phyloP scores from a whole-genome alignment of 2,888 invertebrate genomes.

The Operophtera brumata region DNA sequence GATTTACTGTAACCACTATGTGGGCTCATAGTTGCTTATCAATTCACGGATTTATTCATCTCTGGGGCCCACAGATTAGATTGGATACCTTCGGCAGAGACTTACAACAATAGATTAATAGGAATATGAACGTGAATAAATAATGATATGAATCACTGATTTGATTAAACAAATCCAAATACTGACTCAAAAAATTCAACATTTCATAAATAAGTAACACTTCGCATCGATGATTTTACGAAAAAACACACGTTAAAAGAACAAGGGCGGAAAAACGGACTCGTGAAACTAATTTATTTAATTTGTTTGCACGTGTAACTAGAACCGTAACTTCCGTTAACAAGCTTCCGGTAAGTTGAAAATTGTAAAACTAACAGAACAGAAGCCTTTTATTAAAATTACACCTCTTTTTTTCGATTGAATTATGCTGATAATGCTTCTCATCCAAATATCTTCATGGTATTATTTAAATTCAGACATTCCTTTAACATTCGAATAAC shows the following conservation, averaged over 20 bases:
- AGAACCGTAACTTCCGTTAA: neutral
- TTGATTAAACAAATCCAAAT: slow-evolving; percentile 6
- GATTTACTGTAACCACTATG: neutral
- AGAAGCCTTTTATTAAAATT: neutral
- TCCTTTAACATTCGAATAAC: neutral
- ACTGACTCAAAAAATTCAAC: too few relatives aligned
- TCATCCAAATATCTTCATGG: neutral
- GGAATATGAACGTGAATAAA: slow-evolving; percentile 12
- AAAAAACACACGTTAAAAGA: too few relatives aligned
- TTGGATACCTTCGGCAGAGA: slow-evolving; percentile 19
- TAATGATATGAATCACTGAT: slow-evolving; percentile 12
- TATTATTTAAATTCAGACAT: neutral
- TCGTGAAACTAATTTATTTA: slow-evolving; percentile 3
- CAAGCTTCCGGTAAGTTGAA: slow-evolving; percentile 1
- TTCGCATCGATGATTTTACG: too few relatives aligned
- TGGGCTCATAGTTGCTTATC: slow-evolving; percentile 45
- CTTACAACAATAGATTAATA: slow-evolving; percentile 24
- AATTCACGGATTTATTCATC: slow-evolving; percentile 62
- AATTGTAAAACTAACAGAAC: slow-evolving; percentile 1
- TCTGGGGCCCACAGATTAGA: slow-evolving; percentile 32
- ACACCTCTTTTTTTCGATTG: neutral
- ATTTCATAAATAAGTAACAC: too few relatives aligned
- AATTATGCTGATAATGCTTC: too few relatives aligned
- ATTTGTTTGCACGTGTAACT: slow-evolving; percentile 6
- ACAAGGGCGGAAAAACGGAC: neutral